These are phyloP conservation scores for Hyles vespertilio DNA, from an alignment of 1,140 invertebrate genomes.

Conservation along the genomic window DNA sequence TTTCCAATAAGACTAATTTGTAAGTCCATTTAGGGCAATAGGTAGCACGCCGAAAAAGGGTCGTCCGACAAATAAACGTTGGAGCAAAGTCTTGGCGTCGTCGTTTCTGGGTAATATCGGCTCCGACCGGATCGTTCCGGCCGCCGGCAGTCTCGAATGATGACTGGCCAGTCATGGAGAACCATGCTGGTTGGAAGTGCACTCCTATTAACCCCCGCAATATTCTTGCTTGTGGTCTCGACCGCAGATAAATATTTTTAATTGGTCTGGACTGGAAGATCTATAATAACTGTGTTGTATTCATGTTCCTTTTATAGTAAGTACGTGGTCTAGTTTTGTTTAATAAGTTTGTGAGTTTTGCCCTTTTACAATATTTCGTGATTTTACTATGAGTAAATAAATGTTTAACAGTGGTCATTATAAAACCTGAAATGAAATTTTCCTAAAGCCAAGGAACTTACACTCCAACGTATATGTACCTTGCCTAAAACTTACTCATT, in stretches of 20 bases:
- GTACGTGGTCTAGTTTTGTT: no score
- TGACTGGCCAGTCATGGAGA: constrained; percentile 14
- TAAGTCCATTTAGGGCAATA: constrained; percentile 39
- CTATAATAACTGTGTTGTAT: no score
- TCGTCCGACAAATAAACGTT: constrained; percentile 29
- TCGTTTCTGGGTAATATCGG: constrained; percentile 21
- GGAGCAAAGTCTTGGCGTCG: constrained; percentile 10
- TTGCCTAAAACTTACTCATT: no score
- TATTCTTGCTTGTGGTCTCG: constrained; percentile 17
- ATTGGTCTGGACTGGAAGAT: constrained; percentile 4
- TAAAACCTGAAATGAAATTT: no score
- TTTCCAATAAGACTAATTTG: constrained; percentile 25
- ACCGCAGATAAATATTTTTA: constrained; percentile 6
- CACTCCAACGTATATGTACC: no score
- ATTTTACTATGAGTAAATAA: no score
- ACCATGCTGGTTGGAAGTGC: constrained; percentile 33
- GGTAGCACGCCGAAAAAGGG: constrained; percentile 35
- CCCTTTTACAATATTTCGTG: no score
- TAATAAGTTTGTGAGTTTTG: no score
- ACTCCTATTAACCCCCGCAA: constrained; percentile 43
- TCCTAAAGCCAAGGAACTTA: no score
- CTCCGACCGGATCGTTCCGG: constrained; percentile 25
- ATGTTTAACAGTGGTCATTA: no score
- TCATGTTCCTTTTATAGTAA: no score
- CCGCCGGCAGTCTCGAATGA: constrained; percentile 21